Percentiles rank a stretch among this genome's conserved stretches.
Evolutionary conservation across 2,888 invertebrate genomes (phyloP).

Genomic region (Kryphioiulus occultus): DNA sequence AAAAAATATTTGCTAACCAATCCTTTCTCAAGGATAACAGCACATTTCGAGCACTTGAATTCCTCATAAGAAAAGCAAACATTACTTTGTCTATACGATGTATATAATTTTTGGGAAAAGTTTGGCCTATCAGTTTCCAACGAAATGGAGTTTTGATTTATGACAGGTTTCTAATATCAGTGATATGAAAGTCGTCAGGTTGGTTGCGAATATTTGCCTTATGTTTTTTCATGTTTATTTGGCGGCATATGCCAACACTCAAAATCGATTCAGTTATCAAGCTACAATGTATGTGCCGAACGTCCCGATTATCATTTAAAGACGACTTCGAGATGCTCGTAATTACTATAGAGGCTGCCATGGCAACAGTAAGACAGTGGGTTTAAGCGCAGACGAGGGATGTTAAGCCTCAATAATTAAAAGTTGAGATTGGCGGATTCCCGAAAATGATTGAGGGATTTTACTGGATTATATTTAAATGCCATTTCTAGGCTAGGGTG

Average conservation of each 20-base stretch:
- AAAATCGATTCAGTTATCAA: background rate
- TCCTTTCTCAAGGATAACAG: no score
- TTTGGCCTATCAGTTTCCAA: no score
- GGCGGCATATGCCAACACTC: background rate
- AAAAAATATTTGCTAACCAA: no score
- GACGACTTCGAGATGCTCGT: background rate
- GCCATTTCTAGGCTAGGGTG: background rate
- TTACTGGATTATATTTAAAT: constrained; percentile 14
- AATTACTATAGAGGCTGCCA: background rate
- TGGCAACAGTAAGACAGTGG: constrained; percentile 13
- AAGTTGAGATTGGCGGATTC: background rate
- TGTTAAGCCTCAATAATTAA: constrained; percentile 32
- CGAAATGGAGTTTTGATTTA: no score
- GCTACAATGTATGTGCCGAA: background rate
- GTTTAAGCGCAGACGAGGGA: background rate
- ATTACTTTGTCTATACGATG: no score
- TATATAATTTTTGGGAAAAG: no score
- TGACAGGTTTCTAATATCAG: no score
- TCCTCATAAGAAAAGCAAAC: no score
- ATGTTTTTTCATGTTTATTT: background rate
- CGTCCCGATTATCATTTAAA: background rate
- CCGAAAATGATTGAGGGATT: constrained; percentile 38
- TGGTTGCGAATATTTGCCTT: no score
- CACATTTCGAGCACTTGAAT: no score
- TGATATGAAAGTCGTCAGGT: no score